Conservation (phyloP, 2,113 vertebrate genomes). For the Microtus montanus region DNA sequence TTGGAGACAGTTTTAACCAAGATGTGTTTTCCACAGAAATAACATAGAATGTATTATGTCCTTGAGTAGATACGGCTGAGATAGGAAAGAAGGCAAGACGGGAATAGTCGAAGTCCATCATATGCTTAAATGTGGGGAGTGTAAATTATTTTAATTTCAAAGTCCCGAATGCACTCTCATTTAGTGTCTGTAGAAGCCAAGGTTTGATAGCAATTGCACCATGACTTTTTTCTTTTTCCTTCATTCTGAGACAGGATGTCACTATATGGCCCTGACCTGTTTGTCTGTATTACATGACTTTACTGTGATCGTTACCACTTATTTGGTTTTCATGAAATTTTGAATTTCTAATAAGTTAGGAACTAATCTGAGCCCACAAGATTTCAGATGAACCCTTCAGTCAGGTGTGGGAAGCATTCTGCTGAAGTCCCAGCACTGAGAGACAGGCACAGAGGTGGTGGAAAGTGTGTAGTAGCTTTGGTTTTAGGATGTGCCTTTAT, state of each 20-base stretch:
- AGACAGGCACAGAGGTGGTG: too few relatives aligned
- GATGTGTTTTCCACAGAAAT: background rate
- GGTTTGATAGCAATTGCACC: background rate
- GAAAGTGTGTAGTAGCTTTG: background rate
- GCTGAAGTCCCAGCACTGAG: background rate
- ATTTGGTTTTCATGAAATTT: conserved; percentile 3
- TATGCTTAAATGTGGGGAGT: background rate
- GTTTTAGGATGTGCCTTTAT: background rate
- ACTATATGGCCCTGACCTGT: background rate
- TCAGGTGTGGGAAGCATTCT: background rate
- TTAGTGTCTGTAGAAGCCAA: background rate
- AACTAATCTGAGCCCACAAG: background rate
- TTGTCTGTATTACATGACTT: background rate
- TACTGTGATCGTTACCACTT: background rate
- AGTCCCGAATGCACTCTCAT: background rate
- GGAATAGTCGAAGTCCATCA: background rate
- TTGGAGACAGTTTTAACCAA: background rate
- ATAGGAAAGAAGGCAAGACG: background rate
- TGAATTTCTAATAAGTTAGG: background rate
- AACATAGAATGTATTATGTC: background rate
- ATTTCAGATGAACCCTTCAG: background rate
- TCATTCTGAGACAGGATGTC: background rate
- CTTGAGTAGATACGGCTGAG: background rate
- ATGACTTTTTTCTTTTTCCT: background rate
- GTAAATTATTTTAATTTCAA: background rate